Base-by-base conservation (phyloP, 2,888 invertebrate species). In the Drosophila sordidula region DNA sequence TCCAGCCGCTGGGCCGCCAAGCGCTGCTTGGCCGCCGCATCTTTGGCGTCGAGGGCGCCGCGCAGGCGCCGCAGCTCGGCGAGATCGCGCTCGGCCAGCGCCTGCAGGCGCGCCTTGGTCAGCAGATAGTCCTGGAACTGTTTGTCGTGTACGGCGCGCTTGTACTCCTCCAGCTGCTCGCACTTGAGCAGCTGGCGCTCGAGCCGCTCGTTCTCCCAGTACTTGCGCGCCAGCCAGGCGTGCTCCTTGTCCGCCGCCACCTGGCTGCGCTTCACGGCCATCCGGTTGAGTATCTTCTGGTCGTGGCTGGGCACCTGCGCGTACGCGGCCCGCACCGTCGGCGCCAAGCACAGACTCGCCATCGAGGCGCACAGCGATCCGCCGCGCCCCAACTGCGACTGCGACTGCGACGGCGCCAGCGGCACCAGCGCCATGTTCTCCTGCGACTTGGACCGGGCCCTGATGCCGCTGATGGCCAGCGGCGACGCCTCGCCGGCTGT, bases 121-220 rank as follows among this genome's bases (percentile, higher is more conserved):
- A 87, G 42, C 9, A 91, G 75, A 65, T 91, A 91, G 62, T 92
- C 92, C 70, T 91, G 90, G 51, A 91, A 90, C 68, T 91, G 92
- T 65, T 92, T 92, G 41, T 92, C 90, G 8, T 86, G 86, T 18
- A 92, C 87, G 0, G 90, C 89, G 29, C 89, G 90, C 56, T 90
- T 88, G 57, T 91, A 92, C 55, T 91, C 90, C 61, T 90, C 91
- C 79, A 90, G 84, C 70, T 92, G 92, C 55, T 92, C 90, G 69
- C 89, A 91, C 49, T 91, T 91, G 2, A 91, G 69, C n/a, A 91
- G 75, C 63, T 92, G 89, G 1, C 92, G 87, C 71, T 91, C 91
- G 61, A 90, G 87, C 18, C 91, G 91, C 65, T 92, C 93, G 56
- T 92, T 91, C 67, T 92, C 92, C 92, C 92, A 92, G 66, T 90